phyloP scores from a whole-genome alignment of 2,888 invertebrate genomes.

The Escarpia spicata region DNA sequence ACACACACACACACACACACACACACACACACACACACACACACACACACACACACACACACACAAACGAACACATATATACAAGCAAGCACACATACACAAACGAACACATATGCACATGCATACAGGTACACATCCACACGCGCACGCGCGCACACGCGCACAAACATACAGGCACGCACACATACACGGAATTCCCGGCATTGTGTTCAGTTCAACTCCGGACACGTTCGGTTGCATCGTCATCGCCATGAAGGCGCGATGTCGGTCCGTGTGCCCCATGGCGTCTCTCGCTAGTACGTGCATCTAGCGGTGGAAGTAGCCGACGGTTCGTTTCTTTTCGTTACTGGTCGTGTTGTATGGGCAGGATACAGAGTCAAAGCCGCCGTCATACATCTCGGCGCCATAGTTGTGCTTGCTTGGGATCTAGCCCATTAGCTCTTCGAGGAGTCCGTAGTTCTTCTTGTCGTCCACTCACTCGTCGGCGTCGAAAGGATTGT shows the following conservation, averaged over 20 bases:
- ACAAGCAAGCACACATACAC: too few species aligned
- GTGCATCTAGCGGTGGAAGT: constrained; percentile 46
- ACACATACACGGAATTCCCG: too few species aligned
- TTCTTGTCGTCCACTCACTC: constrained; percentile 8
- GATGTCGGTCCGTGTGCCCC: constrained; percentile 25
- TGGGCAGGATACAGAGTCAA: background rate
- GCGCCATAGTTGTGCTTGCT: constrained; percentile 48
- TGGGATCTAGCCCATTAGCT: constrained; percentile 49
- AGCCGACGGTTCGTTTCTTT: constrained; percentile 24
- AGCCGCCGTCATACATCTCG: constrained; percentile 31
- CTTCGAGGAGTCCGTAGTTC: constrained; percentile 41
- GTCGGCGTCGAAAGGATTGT: too few species aligned
- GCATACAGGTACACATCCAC: too few species aligned
- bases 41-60: too few species aligned
- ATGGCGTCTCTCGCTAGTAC: constrained; percentile 25
- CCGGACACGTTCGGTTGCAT: constrained; percentile 41
- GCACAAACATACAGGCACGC: too few species aligned
- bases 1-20: too few species aligned
- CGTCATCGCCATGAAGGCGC: constrained; percentile 45
- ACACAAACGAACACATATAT: too few species aligned
- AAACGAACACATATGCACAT: too few species aligned
- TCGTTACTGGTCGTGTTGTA: background rate
- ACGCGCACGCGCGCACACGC: too few species aligned
- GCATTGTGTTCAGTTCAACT: too few species aligned
- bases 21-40: too few species aligned